These are phyloP conservation scores for Amphiprion percula DNA, from an alignment of 2,113 vertebrate species.

Conservation along the genomic window DNA sequence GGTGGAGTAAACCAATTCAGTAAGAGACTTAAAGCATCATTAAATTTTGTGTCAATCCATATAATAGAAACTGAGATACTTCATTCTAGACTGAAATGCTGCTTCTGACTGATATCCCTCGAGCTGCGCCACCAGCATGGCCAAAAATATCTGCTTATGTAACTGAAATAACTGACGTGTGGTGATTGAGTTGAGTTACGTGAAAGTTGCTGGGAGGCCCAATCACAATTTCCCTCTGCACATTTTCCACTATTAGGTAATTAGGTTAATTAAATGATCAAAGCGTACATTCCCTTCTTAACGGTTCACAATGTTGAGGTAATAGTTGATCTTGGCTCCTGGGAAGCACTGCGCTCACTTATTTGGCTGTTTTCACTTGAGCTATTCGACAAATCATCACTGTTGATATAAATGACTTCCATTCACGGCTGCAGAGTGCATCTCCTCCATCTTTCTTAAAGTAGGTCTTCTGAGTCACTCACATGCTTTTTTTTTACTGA, in stretches of 20 bases:
- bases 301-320: slow-evolving; percentile 49
- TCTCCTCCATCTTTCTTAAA: slow-evolving; percentile 8
- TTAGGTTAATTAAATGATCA: slow-evolving; percentile 69
- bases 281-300: slow-evolving; percentile 64
- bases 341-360: slow-evolving; percentile 30
- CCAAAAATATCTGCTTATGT: slow-evolving; percentile 57
- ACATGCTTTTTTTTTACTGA: background rate
- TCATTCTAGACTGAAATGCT: background rate
- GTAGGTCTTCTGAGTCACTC: background rate
- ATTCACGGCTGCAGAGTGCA: slow-evolving; percentile 26
- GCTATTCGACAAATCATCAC: slow-evolving; percentile 54
- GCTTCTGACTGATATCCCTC: background rate
- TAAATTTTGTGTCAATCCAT: background rate
- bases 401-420: slow-evolving; percentile 51
- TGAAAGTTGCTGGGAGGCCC: slow-evolving; percentile 50
- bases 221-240: slow-evolving; percentile 42
- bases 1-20: background rate
- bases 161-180: slow-evolving; percentile 56
- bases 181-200: slow-evolving; percentile 48
- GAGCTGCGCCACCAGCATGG: background rate
- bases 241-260: slow-evolving; percentile 73
- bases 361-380: slow-evolving; percentile 47
- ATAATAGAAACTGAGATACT: background rate
- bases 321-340: slow-evolving; percentile 77
- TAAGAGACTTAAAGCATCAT: background rate